Evolutionary conservation across 1,140 invertebrate species (phyloP), one percentile per base, ranked within the genome.

Genomic region (Aleiodes sp.): DNA sequence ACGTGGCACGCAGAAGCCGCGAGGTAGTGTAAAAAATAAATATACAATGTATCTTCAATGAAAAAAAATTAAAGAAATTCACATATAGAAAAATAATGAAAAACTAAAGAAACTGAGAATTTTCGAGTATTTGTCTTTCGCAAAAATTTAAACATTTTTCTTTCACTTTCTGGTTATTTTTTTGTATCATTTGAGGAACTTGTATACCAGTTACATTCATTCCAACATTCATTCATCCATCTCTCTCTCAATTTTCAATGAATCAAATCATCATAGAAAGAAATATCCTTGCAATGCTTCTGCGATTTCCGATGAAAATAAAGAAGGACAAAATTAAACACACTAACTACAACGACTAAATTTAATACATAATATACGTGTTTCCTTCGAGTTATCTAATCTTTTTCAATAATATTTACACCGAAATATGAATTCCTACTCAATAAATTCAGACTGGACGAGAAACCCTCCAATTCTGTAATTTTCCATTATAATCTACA

Each of bases 111-210:
- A 78, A 81, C 79, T 78, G 75, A 79, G 75, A 73, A 74, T 61
- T 62, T 52, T 70, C 65, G 59, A 67, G 72, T 46, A 46, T 21
- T 46, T 46, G 41, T 19, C 16, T 46, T 2, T 3, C 14, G 37
- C 10, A 2, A 12, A 39, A 39, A n/a, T n/a, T n/a, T n/a, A n/a
- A n/a, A n/a, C n/a, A n/a, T n/a, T n/a, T n/a, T n/a, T n/a, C n/a
- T n/a, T n/a, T n/a, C n/a, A n/a, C n/a, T n/a, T n/a, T 78, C 70
- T 37, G 68, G 76, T 74, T 74, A 72, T 74, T 77, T 82, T 78
- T 71, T 78, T 73, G 72, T 77, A 83, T 81, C 82, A 80, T 82
- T 78, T 81, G 77, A 84, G 81, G 82, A 84, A 83, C 82, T 84
- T 83, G 80, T 81, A 83, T 82, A 84, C 82, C 81, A 80, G 76